Conservation (phyloP, 2,113 vertebrate genomes). For the Promerops cafer region DNA sequence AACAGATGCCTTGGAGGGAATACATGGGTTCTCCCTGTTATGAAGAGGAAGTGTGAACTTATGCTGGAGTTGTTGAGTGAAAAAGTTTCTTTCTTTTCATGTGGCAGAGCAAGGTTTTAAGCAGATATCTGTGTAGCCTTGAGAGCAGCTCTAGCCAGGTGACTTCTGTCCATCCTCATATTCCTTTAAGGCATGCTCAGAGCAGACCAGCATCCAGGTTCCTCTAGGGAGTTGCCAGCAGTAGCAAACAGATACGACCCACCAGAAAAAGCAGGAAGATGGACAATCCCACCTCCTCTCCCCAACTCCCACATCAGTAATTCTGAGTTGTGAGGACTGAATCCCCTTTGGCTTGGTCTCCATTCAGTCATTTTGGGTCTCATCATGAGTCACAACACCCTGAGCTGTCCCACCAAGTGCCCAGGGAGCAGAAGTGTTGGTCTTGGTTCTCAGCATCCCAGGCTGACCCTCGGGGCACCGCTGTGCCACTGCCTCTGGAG, state of each 20-base stretch:
- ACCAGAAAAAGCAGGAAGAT: neutral
- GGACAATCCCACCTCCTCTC: neutral
- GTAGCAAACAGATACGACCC: neutral
- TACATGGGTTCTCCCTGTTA: neutral
- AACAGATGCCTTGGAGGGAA: neutral
- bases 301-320: neutral
- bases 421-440: neutral
- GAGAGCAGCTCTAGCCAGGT: neutral
- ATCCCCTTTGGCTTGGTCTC: neutral
- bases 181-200: neutral
- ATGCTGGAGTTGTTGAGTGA: neutral
- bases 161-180: neutral
- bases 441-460: neutral
- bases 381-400: neutral
- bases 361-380: neutral
- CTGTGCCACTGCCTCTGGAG: neutral
- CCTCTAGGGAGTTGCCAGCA: neutral
- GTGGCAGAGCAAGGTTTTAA: neutral
- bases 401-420: neutral
- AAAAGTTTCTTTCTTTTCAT: neutral
- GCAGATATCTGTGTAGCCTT: fast-evolving
- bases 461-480: neutral
- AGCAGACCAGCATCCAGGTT: neutral
- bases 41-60: neutral
- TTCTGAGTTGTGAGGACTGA: neutral